Percentiles rank a stretch among this genome's conserved stretches.
Evolutionary conservation across 1,140 invertebrate genomes (phyloP).

Genomic region (Lepidurus couesii): DNA sequence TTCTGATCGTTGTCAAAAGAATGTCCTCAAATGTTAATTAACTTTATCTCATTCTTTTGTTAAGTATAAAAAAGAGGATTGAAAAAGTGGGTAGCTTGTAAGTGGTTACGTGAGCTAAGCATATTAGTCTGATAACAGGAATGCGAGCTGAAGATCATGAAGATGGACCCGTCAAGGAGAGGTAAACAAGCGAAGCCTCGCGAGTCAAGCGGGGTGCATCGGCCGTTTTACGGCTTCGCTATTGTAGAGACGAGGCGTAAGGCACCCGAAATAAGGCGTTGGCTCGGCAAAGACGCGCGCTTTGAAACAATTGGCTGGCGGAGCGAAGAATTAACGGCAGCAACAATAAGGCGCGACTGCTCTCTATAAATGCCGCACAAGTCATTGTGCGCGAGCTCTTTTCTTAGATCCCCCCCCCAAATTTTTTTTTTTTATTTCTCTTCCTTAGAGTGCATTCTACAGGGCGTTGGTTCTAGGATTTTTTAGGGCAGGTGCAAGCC

Average conservation of each 20-base stretch:
- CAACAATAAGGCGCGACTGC: constrained; percentile 14
- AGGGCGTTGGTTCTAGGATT: neutral
- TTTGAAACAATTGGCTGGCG: constrained; percentile 6
- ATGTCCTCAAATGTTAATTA: too few relatives aligned
- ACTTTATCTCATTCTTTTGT: too few relatives aligned
- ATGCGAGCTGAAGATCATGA: neutral
- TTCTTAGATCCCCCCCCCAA: neutral
- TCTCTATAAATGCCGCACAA: neutral
- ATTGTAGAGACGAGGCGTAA: constrained; percentile 15
- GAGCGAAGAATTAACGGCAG: constrained; percentile 18
- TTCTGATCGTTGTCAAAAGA: too few relatives aligned
- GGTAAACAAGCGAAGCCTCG: constrained; percentile 14
- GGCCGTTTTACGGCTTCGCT: neutral
- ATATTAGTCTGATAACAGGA: neutral
- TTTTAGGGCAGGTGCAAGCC: constrained; percentile 1
- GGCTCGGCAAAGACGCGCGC: constrained; percentile 20
- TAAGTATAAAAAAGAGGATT: too few relatives aligned
- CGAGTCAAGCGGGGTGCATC: constrained; percentile 5
- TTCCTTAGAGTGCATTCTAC: neutral
- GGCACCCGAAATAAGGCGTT: constrained; percentile 13
- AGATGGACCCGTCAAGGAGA: constrained; percentile 17
- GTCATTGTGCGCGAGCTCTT: constrained; percentile 5
- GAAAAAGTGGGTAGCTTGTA: neutral
- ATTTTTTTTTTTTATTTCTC: neutral
- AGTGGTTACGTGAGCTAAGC: neutral